Percentiles rank a stretch among this genome's conserved stretches.
These are phyloP conservation scores for Grammomys dolichurus DNA, from an alignment of 2,113 vertebrate species.

Conservation along the genomic window DNA sequence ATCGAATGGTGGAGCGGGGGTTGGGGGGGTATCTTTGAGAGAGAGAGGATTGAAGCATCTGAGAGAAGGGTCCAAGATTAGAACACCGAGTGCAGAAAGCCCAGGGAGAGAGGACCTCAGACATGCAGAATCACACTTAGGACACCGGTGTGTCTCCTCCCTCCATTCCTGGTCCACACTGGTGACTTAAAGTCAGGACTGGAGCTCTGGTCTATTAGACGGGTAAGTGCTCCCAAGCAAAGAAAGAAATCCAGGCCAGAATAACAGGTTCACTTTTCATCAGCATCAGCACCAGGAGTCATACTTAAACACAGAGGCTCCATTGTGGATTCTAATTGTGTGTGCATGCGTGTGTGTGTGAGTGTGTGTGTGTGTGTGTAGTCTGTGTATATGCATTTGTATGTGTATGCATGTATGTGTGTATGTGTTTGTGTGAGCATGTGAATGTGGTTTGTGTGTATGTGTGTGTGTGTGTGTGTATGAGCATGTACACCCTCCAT, in stretches of 20 bases:
- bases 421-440: too few species aligned
- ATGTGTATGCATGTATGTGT: too few species aligned
- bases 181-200: too few species aligned
- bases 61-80: not conserved
- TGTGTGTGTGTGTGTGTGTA: not conserved
- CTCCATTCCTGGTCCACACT: accelerated
- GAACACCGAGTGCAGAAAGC: not conserved
- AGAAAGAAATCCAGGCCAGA: not conserved
- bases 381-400: not conserved
- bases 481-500: not conserved
- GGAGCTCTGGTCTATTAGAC: not conserved
- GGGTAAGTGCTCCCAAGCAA: not conserved
- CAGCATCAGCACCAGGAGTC: not conserved
- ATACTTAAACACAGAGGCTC: not conserved
- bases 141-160: accelerated
- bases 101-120: not conserved
- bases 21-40: not conserved
- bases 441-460: not conserved
- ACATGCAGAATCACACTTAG: not conserved
- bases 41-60: not conserved
- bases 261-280: not conserved
- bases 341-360: not conserved
- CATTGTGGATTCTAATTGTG: not conserved
- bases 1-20: not conserved
- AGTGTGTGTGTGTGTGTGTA: not conserved